Evolutionary conservation across 2,888 invertebrate genomes (phyloP), one percentile per base, ranked within the genome.

Genomic region (Chirona hameri): DNA sequence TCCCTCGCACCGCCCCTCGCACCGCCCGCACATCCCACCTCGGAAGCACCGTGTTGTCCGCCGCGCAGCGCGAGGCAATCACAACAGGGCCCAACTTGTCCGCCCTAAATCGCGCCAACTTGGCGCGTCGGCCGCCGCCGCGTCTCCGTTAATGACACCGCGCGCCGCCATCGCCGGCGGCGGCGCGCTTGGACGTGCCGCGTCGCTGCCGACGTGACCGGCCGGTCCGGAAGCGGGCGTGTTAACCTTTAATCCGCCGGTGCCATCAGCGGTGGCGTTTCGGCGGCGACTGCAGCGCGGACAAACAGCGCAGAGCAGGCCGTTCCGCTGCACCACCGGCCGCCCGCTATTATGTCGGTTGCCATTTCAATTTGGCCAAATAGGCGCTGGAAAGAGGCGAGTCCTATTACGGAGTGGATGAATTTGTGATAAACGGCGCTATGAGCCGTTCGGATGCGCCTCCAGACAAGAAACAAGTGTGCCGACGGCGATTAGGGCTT

Each of bases 361-460:
- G 46, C 76, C 76, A 46, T 76, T 76, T 76, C 76, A 76, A 76
- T 76, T 76, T 76, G 76, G 76, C 76, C 76, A 76, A 76, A 76
- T 76, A 46, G 39, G 24, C 24, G 76, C 10, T 46, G 10, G 76
- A 76, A 76, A 76, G 76, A 76, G 76, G 76, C 18, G 76, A 21
- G 24, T 3, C 76, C 76, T n/a, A 76, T 76, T 76, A 46, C 24
- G 24, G 76, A 76, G 76, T 76, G 46, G 76, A 76, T 76, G 76
- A 76, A 76, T 76, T 76, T 76, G 76, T 76, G 76, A 76, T 76
- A 76, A 76, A 76, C 76, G 76, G 76, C 76, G 76, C 9, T 24
- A 27, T 12, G 14, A 46, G 76, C 46, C 76, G 76, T 76, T 76
- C 24, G 46, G 76, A 76, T 76, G 76, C 76, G 46, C 39, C 76